Conservation (phyloP, 2,888 invertebrate genomes). For the Drosophila siamana region DNA sequence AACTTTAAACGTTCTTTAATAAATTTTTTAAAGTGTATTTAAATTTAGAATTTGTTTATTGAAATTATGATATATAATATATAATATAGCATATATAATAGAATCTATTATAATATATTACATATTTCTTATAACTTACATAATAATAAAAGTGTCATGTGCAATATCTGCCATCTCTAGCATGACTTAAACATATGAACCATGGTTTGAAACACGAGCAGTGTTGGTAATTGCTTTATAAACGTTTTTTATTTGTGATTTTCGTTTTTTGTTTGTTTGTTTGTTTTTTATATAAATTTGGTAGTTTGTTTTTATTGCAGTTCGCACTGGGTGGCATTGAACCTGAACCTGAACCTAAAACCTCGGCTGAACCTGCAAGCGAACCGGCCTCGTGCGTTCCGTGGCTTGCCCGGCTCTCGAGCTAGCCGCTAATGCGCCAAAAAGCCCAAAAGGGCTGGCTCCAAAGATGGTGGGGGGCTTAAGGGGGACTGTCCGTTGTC, state of each 20-base stretch:
- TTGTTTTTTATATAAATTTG: constrained; percentile 58
- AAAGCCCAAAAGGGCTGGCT: constrained; percentile 58
- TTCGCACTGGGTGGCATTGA: constrained; percentile 74
- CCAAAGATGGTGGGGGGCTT: constrained; percentile 22
- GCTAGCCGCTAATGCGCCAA: constrained; percentile 75
- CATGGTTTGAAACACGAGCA: constrained; percentile 68
- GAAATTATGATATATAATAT: no score
- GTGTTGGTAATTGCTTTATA: constrained; percentile 75
- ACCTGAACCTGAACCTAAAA: constrained; percentile 34
- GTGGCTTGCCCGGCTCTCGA: constrained; percentile 16
- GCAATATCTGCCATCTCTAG: constrained; percentile 35
- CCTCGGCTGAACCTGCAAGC: constrained; percentile 8
- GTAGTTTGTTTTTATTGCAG: constrained; percentile 71
- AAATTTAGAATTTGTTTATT: no score
- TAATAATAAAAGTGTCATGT: no score
- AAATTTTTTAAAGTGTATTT: no score
- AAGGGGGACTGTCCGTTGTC: constrained; percentile 22
- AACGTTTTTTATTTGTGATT: constrained; percentile 56
- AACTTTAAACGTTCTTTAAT: no score
- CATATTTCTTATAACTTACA: no score
- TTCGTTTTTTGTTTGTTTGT: constrained; percentile 20
- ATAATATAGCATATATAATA: no score
- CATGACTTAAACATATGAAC: constrained; percentile 20
- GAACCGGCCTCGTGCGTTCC: constrained; percentile 9
- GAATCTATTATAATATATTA: no score